phyloP scores from a whole-genome alignment of 35 echinoderm and acorn worm species.

The Antedon bifida region DNA sequence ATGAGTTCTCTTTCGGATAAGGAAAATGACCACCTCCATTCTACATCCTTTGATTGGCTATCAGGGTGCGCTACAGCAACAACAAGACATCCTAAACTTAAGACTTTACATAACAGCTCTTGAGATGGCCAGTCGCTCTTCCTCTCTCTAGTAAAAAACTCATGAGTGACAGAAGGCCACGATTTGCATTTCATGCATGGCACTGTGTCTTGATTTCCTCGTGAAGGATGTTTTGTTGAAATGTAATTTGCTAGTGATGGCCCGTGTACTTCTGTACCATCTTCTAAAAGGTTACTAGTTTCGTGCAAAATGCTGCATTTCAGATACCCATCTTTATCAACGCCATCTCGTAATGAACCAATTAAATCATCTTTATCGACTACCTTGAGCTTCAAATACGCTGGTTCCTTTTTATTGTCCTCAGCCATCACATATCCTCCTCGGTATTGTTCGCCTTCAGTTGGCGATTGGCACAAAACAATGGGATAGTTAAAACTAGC shows the following conservation, averaged over 20 bases:
- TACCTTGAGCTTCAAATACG: background rate
- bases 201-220: background rate
- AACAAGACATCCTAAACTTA: too few species aligned
- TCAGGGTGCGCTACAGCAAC: too few species aligned
- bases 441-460: too few species aligned
- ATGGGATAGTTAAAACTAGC: too few species aligned
- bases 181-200: background rate
- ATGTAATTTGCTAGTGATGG: background rate
- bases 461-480: too few species aligned
- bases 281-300: background rate
- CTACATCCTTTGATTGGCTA: too few species aligned
- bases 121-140: background rate
- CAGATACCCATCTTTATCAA: background rate
- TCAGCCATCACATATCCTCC: too few species aligned
- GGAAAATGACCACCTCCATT: too few species aligned
- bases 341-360: background rate
- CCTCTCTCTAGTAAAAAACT: background rate
- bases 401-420: background rate
- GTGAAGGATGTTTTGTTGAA: background rate
- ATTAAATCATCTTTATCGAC: background rate
- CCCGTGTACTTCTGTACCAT: background rate
- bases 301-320: background rate
- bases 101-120: background rate
- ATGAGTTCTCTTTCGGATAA: background rate
- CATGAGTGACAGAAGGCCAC: background rate